A percentile compares a stretch with the other conserved stretches of the same genome.
phyloP scores from a whole-genome alignment of 2,888 invertebrate genomes.

The Blastobasis adustella region DNA sequence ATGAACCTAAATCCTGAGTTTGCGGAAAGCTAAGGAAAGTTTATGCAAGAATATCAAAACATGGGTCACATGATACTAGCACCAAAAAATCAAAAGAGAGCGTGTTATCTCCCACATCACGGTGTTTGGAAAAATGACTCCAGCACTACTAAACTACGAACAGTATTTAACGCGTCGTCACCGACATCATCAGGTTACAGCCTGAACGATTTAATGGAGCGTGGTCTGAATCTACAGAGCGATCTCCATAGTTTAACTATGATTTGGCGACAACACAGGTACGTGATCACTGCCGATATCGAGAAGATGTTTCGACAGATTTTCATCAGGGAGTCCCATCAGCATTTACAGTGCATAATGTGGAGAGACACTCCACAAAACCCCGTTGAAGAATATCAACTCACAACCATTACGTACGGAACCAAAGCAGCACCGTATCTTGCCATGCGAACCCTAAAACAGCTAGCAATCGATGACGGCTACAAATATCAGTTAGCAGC shows the following conservation, averaged over 20 bases:
- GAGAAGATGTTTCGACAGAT: too few species aligned
- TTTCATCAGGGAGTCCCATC: too few species aligned
- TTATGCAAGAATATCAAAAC: constrained; percentile 3
- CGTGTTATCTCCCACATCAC: neutral
- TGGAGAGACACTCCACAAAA: too few species aligned
- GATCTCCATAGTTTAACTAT: too few species aligned
- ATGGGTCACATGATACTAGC: constrained; percentile 6
- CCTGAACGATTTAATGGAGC: too few species aligned
- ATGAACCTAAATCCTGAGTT: neutral
- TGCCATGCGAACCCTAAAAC: constrained; percentile 18
- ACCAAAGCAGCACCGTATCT: constrained; percentile 13
- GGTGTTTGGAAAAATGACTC: neutral
- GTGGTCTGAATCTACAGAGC: too few species aligned
- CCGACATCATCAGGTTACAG: too few species aligned
- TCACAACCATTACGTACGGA: too few species aligned
- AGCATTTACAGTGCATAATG: too few species aligned
- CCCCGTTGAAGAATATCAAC: too few species aligned
- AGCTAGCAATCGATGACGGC: constrained; percentile 11
- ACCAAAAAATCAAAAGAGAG: neutral
- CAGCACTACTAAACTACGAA: neutral
- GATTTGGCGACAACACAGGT: too few species aligned
- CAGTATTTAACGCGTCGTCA: constrained; percentile 2
- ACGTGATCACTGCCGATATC: too few species aligned
- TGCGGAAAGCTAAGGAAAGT: neutral
- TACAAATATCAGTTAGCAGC: constrained; percentile 7